phyloP scores from a whole-genome alignment of 2,888 invertebrate genomes.

The Drosophila heteroneura region DNA sequence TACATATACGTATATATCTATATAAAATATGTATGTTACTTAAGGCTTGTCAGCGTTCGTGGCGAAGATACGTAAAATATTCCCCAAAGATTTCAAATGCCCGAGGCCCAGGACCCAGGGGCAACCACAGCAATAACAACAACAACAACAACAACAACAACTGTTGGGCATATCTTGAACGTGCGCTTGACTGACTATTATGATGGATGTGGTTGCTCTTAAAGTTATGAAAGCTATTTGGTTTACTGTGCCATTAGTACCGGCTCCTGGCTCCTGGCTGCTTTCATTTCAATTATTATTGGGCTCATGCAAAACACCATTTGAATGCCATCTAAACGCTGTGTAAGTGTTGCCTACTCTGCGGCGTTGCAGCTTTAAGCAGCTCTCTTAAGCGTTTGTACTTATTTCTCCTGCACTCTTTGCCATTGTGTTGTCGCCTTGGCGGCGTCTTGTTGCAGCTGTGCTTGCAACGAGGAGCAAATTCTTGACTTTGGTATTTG shows the following conservation, averaged over 20 bases:
- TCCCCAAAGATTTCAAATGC: conserved; percentile 69
- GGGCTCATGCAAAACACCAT: conserved; percentile 52
- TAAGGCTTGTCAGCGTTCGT: conserved; percentile 51
- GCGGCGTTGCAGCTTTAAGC: conserved; percentile 6
- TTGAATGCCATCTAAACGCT: conserved; percentile 10
- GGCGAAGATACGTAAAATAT: conserved; percentile 71
- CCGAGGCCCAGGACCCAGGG: conserved; percentile 30
- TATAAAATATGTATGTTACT: conserved; percentile 38
- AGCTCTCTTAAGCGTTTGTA: not conserved
- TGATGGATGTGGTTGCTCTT: conserved; percentile 51
- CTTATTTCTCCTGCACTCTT: not conserved
- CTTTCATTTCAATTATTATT: conserved; percentile 73
- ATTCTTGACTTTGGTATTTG: conserved; percentile 23
- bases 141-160: conserved; percentile 1
- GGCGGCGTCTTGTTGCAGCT: conserved; percentile 22
- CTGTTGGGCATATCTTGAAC: conserved; percentile 35
- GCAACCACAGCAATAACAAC: conserved; percentile 1
- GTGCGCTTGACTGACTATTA: conserved; percentile 28
- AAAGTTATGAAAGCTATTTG: conserved; percentile 34
- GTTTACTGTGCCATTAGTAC: conserved; percentile 28
- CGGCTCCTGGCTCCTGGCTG: conserved; percentile 32
- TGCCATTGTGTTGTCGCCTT: conserved; percentile 34
- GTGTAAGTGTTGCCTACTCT: conserved; percentile 15
- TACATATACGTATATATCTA: conserved; percentile 9
- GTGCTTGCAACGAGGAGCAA: conserved; percentile 8